Base-by-base conservation (phyloP, 2,113 vertebrate species). In the Corapipo altera region DNA sequence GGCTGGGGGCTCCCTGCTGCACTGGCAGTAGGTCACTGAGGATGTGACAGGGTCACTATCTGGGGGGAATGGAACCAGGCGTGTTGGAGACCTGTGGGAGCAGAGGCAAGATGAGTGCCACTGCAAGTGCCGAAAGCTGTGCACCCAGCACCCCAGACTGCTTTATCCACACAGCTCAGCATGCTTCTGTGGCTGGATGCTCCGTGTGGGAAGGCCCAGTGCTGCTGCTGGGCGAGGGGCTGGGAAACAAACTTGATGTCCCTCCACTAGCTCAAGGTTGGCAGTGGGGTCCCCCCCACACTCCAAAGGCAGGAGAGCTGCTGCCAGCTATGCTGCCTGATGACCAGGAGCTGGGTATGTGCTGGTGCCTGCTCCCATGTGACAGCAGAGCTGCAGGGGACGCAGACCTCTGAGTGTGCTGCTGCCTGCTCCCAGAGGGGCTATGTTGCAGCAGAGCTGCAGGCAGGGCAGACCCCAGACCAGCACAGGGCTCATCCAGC, bases 261-360 rank as follows among this genome's bases (percentile, higher is more conserved):
- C 20, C 22, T 58, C 48, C 39, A 51, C 20, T 13, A 81, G 49
- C 20, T 89, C 39, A 51, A 22, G 17, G 41, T 15, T 89, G 30
- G 33, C 58, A 51, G 8, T 1, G 2, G n/a, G 44, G 16, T 22
- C 6, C 2, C 24, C 3, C 6, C 6, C 4, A 22, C 5, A 6
- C 33, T 8, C 9, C 2, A 1, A 64, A 55, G 22, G 39, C 43
- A 84, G 39, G 39, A 76, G 18, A 80, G 17, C 59, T 73, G 44
- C 72, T 78, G 35, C 52, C 46, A 65, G 44, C 23, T 48, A 16
- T 66, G 65, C 70, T 88, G 55, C 55, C 23, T 1, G 2, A 23
- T 11, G 6, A 17, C 14, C 46, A 4, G 4, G 46, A 79, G 20
- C 22, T 55, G 32, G 26, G 3, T 54, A 12, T 35, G 17, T 1